A percentile compares a stretch with the other conserved stretches of the same genome.
These are phyloP conservation scores for Baronia brevicornis DNA, from an alignment of 2,888 invertebrate species.

Conservation along the genomic window DNA sequence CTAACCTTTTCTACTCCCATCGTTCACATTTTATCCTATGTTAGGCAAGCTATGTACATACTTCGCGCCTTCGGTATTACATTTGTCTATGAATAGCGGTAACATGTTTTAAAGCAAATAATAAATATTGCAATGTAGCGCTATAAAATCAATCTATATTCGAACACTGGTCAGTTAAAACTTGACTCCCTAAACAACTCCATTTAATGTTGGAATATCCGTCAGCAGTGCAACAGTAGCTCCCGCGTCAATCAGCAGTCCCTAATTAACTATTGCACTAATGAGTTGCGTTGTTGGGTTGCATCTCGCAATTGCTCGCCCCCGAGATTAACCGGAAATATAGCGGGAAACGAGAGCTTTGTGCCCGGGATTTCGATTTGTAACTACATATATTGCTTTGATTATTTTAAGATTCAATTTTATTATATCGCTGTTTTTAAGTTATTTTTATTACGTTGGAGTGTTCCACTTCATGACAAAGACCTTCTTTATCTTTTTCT, in stretches of 20 bases:
- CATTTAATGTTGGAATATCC: slow-evolving; percentile 23
- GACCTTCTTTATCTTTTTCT: too few relatives aligned
- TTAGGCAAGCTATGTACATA: too few relatives aligned
- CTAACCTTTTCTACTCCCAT: too few relatives aligned
- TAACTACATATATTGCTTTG: slow-evolving; percentile 30
- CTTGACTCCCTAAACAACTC: slow-evolving; percentile 21
- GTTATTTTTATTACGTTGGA: not conserved
- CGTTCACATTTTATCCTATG: too few relatives aligned
- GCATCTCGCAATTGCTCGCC: slow-evolving; percentile 65
- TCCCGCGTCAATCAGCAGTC: slow-evolving; percentile 41
- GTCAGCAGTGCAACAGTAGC: slow-evolving; percentile 19
- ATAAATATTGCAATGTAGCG: too few relatives aligned
- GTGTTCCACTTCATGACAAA: too few relatives aligned
- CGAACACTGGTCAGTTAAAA: too few relatives aligned
- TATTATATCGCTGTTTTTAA: not conserved
- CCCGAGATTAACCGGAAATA: slow-evolving; percentile 58
- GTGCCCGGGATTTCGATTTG: slow-evolving; percentile 32
- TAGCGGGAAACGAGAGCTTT: slow-evolving; percentile 50
- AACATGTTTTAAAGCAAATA: too few relatives aligned
- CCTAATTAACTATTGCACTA: slow-evolving; percentile 72
- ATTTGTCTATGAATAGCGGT: too few relatives aligned
- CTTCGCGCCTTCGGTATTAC: too few relatives aligned
- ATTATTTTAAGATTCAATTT: slow-evolving; percentile 23
- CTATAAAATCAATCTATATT: too few relatives aligned
- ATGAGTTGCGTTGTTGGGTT: slow-evolving; percentile 68